These are phyloP conservation scores for Copidosoma aretas DNA, from an alignment of 2,888 invertebrate genomes.

Conservation along the genomic window DNA sequence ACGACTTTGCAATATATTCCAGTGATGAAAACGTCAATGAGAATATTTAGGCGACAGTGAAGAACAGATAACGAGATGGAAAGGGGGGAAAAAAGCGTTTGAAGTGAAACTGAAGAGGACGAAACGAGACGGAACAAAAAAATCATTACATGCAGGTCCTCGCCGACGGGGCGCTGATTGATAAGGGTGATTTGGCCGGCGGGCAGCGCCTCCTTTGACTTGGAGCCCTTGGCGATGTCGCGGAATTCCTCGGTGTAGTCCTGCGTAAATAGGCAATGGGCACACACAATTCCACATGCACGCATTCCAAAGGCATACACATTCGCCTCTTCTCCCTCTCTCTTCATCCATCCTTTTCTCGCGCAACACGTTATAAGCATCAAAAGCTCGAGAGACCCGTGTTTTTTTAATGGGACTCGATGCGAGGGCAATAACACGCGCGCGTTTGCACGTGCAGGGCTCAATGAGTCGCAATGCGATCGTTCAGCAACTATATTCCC, in stretches of 20 bases:
- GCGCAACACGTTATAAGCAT: background rate
- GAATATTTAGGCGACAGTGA: no score
- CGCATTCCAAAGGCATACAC: slow-evolving; percentile 60
- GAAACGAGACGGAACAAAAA: slow-evolving; percentile 53
- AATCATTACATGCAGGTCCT: slow-evolving; percentile 85
- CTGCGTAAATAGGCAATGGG: slow-evolving; percentile 66
- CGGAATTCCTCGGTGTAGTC: slow-evolving; percentile 97
- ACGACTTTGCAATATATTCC: no score
- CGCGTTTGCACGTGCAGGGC: no score
- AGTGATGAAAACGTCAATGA: no score
- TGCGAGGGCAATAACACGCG: slow-evolving; percentile 7
- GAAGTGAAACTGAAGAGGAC: slow-evolving; percentile 40
- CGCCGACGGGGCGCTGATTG: slow-evolving; percentile 93
- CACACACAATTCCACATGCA: slow-evolving; percentile 63
- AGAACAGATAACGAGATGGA: background rate
- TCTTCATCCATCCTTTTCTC: slow-evolving; percentile 10
- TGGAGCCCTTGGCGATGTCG: slow-evolving; percentile 90
- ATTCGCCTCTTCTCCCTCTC: slow-evolving; percentile 3
- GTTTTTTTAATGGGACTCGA: slow-evolving; percentile 12
- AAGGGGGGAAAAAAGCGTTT: background rate
- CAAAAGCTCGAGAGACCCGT: no score
- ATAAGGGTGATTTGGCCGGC: slow-evolving; percentile 93
- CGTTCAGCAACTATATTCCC: no score
- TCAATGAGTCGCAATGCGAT: no score
- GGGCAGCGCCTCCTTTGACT: slow-evolving; percentile 90